These are phyloP conservation scores for Castor canadensis DNA, from an alignment of 2,113 vertebrate genomes.

Conservation along the genomic window DNA sequence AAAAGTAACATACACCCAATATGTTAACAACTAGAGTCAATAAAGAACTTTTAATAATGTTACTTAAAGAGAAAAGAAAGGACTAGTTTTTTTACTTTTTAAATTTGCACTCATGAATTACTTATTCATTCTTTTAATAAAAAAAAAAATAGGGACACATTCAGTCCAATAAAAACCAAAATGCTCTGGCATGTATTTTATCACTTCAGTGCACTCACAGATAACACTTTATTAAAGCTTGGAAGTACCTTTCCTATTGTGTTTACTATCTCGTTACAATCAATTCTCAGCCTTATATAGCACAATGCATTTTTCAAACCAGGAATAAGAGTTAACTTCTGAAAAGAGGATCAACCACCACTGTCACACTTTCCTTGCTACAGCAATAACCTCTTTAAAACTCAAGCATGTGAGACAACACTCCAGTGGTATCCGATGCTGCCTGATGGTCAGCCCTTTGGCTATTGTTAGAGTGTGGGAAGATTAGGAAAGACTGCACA, in stretches of 20 bases:
- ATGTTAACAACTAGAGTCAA: neutral
- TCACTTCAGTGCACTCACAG: neutral
- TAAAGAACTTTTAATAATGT: neutral
- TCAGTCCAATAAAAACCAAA: accelerated
- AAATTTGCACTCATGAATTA: neutral
- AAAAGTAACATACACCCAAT: neutral
- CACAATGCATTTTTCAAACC: neutral
- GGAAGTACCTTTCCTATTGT: neutral
- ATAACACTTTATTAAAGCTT: neutral
- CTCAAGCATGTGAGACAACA: neutral
- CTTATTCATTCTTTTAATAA: neutral
- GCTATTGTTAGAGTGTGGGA: neutral
- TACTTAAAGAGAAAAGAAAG: neutral
- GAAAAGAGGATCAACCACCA: neutral
- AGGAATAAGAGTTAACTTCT: neutral
- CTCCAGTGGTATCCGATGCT: neutral
- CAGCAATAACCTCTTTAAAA: neutral
- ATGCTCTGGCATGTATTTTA: neutral
- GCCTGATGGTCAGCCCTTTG: neutral
- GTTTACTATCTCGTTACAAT: neutral
- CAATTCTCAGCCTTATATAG: neutral
- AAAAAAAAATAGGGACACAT: neutral
- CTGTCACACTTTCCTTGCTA: neutral
- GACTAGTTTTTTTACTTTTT: neutral
- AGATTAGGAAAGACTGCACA: neutral